Evolutionary conservation across 2,797 vertebrate species (phyloP).

Genomic region (Neopelma chrysocephalum): DNA sequence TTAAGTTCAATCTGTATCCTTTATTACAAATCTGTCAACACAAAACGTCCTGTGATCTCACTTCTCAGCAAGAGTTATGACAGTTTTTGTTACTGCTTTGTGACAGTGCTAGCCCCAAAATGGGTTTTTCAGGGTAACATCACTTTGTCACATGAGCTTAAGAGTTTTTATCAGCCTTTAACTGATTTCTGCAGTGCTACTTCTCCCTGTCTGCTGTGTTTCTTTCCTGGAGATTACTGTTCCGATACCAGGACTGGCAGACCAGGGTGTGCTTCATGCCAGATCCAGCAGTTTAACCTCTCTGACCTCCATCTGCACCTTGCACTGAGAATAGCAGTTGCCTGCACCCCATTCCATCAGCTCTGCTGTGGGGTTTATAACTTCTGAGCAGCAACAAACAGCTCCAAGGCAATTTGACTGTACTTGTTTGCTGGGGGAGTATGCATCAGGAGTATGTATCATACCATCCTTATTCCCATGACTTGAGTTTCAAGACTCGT

Average conservation of each 20-base stretch:
- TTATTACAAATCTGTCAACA: not conserved
- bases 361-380: not conserved
- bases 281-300: not conserved
- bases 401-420: not conserved
- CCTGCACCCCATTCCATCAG: not conserved
- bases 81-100: not conserved
- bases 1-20: not conserved
- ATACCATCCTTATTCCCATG: not conserved
- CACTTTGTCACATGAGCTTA: rapidly evolving
- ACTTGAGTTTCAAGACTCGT: not conserved
- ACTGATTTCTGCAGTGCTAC: not conserved
- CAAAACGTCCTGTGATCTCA: not conserved
- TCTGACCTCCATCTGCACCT: not conserved
- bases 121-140: not conserved
- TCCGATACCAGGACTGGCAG: not conserved
- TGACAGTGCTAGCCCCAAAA: not conserved
- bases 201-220: not conserved
- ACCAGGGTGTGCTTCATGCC: not conserved
- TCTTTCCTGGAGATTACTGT: not conserved
- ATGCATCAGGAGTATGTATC: not conserved
- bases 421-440: not conserved
- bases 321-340: not conserved
- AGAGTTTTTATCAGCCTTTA: not conserved
- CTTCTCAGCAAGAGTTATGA: not conserved
- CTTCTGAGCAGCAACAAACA: not conserved